Conservation (phyloP, 2,797 vertebrate species). For the Neomorphus geoffroyi region DNA sequence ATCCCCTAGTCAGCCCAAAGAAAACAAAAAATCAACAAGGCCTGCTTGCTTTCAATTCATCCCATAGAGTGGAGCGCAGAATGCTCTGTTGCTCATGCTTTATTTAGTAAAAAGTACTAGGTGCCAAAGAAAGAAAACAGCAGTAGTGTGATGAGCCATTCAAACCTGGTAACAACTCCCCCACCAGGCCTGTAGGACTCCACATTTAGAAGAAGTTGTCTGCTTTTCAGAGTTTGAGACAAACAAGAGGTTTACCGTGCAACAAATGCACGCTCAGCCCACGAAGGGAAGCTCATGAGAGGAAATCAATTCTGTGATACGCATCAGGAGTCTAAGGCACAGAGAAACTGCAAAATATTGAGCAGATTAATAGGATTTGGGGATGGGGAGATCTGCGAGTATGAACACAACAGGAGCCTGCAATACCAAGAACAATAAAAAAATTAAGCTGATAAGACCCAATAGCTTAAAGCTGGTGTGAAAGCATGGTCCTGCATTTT, state of each 20-base stretch:
- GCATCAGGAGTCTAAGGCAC: neutral
- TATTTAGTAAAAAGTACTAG: neutral
- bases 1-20: neutral
- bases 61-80: fast-evolving
- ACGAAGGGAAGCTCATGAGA: fast-evolving
- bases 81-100: neutral
- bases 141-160: neutral
- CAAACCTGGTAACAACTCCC: neutral
- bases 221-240: neutral
- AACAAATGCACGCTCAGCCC: neutral
- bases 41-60: neutral
- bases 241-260: neutral
- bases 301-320: neutral
- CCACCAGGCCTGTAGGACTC: neutral
- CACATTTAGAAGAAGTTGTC: neutral
- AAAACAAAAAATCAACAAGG: neutral
- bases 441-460: neutral
- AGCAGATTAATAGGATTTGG: neutral
- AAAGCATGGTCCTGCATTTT: neutral
- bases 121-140: neutral
- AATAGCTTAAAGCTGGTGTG: neutral
- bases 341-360: neutral
- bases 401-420: neutral
- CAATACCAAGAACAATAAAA: neutral
- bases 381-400: neutral